phyloP scores from a whole-genome alignment of 2,113 vertebrate genomes.

The Microtus oregoni region DNA sequence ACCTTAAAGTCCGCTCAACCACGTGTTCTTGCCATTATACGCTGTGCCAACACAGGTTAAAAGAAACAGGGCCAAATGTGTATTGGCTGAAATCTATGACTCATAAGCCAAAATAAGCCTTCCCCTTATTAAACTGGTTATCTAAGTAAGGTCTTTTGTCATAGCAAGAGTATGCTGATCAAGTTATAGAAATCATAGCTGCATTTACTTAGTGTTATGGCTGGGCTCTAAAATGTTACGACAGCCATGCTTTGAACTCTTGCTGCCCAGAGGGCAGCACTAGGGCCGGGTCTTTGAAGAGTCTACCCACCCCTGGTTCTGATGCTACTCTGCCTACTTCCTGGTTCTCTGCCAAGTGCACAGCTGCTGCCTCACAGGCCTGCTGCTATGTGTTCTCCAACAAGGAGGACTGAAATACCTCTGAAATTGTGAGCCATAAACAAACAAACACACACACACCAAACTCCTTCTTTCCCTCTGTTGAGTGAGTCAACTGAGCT shows the following conservation, averaged over 20 bases:
- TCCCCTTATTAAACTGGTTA: neutral
- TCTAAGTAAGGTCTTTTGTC: neutral
- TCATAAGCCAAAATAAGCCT: neutral
- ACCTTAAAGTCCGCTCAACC: neutral
- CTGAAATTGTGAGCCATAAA: neutral
- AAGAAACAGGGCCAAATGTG: neutral
- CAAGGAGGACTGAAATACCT: neutral
- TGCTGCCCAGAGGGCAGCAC: neutral
- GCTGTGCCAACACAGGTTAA: neutral
- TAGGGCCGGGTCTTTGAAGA: neutral
- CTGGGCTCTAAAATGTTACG: neutral
- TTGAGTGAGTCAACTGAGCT: neutral
- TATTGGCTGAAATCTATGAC: neutral
- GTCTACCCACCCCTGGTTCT: neutral
- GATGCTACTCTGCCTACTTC: neutral
- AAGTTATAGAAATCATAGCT: neutral
- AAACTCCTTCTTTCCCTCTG: neutral
- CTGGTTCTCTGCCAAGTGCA: neutral
- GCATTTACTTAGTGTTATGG: neutral
- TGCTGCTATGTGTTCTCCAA: neutral
- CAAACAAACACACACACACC: too few species aligned
- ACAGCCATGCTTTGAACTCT: neutral
- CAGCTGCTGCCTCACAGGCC: neutral
- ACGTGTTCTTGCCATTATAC: neutral
- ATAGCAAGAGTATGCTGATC: neutral